Conservation (phyloP, 2,113 vertebrate species). For the Sclerurus mexicanus region DNA sequence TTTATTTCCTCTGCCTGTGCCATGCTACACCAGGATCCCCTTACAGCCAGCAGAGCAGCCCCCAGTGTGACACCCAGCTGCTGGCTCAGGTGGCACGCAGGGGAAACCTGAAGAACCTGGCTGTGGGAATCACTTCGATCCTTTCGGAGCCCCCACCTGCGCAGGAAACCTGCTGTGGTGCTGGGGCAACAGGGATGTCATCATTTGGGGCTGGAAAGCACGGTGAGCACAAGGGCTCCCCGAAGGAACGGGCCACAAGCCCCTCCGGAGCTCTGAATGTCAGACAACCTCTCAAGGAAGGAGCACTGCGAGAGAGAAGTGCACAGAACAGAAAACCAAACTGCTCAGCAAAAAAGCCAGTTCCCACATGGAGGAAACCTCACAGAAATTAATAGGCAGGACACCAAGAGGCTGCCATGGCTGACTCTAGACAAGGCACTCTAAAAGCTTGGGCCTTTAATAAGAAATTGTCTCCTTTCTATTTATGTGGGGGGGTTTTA, state of each 20-base stretch:
- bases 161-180: neutral
- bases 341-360: neutral
- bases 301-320: neutral
- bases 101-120: neutral
- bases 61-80: neutral
- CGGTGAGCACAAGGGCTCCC: rapidly evolving
- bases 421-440: neutral
- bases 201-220: neutral
- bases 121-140: neutral
- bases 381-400: neutral
- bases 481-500: neutral
- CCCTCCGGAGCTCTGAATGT: neutral
- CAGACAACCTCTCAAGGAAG: neutral
- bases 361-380: neutral
- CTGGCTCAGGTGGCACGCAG: neutral
- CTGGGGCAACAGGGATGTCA: neutral
- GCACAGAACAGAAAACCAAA: neutral
- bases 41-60: neutral
- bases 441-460: neutral
- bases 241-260: neutral
- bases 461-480: neutral
- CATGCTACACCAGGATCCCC: neutral
- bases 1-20: neutral
- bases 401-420: neutral
- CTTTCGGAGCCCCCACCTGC: neutral